Conservation (phyloP, 2,797 vertebrate genomes). For the Anabacerthia variegaticeps region DNA sequence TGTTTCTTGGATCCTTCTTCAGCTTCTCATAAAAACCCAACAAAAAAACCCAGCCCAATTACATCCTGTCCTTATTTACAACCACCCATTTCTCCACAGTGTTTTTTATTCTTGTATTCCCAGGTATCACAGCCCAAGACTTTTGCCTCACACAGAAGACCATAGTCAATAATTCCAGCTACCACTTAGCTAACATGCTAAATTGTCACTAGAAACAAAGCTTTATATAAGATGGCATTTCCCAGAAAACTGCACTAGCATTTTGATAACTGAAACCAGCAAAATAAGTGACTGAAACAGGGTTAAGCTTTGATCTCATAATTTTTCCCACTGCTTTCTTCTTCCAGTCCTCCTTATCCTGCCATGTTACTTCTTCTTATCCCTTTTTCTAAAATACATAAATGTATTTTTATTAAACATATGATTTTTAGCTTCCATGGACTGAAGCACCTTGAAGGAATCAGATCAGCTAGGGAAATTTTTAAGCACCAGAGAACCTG, state of each 20-base stretch:
- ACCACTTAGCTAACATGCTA: not conserved
- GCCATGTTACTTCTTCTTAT: not conserved
- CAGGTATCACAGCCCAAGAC: not conserved
- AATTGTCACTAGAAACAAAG: not conserved
- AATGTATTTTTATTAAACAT: not conserved
- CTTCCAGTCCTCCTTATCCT: not conserved
- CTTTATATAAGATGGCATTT: not conserved
- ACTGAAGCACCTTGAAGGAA: not conserved
- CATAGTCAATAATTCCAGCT: not conserved
- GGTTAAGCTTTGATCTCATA: not conserved
- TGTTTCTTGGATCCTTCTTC: not conserved
- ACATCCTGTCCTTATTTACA: not conserved
- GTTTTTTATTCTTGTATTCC: not conserved
- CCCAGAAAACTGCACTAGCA: not conserved
- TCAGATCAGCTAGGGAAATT: not conserved
- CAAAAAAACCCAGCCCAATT: not conserved
- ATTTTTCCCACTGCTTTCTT: not conserved
- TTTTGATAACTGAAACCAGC: not conserved
- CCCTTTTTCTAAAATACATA: not conserved
- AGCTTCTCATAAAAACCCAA: not conserved
- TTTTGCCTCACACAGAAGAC: not conserved
- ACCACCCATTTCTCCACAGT: not conserved
- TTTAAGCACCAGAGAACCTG: not conserved
- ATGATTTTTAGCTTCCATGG: not conserved
- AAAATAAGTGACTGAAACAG: not conserved